Percentiles rank a stretch among this genome's conserved stretches.
Evolutionary conservation across 2,113 vertebrate species (phyloP).

Genomic region (Eonycteris spelaea): DNA sequence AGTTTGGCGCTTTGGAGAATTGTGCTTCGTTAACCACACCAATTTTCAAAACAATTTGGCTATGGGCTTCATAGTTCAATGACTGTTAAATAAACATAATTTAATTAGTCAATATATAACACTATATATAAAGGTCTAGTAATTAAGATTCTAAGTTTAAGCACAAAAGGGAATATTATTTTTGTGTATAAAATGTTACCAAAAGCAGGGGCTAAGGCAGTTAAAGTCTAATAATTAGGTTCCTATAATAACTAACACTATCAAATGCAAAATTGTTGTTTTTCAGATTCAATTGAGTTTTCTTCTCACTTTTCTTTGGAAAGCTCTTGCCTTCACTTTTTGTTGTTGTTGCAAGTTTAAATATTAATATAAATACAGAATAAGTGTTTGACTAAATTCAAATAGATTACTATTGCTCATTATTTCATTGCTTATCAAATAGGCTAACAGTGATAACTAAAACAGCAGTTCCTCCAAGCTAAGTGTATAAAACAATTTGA

Average conservation of each 20-base stretch:
- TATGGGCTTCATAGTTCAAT: constrained; percentile 85
- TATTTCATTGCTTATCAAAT: background rate
- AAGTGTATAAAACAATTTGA: background rate
- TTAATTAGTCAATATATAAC: constrained; percentile 5
- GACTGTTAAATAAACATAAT: constrained; percentile 79
- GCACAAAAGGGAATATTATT: background rate
- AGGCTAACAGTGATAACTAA: background rate
- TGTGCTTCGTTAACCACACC: constrained; percentile 85
- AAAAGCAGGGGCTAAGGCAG: background rate
- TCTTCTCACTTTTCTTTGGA: background rate
- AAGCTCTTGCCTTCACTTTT: background rate
- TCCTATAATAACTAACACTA: background rate
- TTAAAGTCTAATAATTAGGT: background rate
- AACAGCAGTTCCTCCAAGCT: background rate
- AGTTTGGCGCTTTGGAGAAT: constrained; percentile 76
- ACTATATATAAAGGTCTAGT: background rate
- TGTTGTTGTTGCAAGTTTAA: background rate
- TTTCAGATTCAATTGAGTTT: constrained; percentile 13
- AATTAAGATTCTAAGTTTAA: background rate
- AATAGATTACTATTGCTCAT: background rate
- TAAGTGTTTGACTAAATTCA: background rate
- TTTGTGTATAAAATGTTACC: background rate
- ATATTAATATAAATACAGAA: constrained; percentile 12
- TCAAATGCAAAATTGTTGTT: background rate
- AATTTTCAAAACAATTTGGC: constrained; percentile 82